A percentile compares a stretch with the other conserved stretches of the same genome.
Evolutionary conservation across 1,140 invertebrate species (phyloP).

Genomic region (Drosophila lacteicornis): DNA sequence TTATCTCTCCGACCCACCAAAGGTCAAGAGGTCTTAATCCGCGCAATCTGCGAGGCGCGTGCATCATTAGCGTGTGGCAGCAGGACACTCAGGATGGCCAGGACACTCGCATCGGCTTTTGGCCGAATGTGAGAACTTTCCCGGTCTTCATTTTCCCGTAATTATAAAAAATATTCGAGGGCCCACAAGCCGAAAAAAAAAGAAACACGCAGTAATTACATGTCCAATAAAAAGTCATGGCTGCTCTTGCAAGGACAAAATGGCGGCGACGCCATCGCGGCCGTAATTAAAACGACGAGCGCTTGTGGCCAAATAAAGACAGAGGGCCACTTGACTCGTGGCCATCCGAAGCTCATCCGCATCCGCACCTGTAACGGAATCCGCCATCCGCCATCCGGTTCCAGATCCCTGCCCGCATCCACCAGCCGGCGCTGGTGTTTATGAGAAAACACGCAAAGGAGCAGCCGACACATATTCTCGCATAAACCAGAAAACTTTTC

Average conservation of each 20-base stretch:
- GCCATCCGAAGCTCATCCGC: conserved; percentile 33
- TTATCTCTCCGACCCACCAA: conserved; percentile 3
- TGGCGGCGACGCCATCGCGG: conserved; percentile 30
- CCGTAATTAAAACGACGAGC: conserved; percentile 72
- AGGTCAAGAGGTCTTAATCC: conserved; percentile 35
- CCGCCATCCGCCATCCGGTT: conserved; percentile 1
- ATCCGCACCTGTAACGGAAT: conserved; percentile 20
- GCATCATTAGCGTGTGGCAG: conserved; percentile 45
- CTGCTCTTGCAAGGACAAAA: conserved; percentile 56
- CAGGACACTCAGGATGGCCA: conserved; percentile 23
- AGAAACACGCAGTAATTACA: conserved; percentile 69
- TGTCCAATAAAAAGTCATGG: conserved; percentile 77
- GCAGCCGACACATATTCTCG: conserved; percentile 39
- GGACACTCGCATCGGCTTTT: conserved; percentile 50
- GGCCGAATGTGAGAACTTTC: conserved; percentile 45
- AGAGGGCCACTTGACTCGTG: conserved; percentile 42
- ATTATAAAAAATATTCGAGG: conserved; percentile 80
- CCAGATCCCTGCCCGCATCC: conserved; percentile 28
- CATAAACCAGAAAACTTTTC: conserved; percentile 71
- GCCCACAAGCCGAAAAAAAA: conserved; percentile 36
- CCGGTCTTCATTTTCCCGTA: conserved; percentile 51
- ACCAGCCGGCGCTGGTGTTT: conserved; percentile 28
- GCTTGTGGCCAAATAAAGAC: conserved; percentile 52
- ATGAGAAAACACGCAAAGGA: conserved; percentile 31
- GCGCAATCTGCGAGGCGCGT: conserved; percentile 27